Evolutionary conservation across 2,797 vertebrate species (phyloP).

Genomic region (Acrossocheilus wenchowensis): DNA sequence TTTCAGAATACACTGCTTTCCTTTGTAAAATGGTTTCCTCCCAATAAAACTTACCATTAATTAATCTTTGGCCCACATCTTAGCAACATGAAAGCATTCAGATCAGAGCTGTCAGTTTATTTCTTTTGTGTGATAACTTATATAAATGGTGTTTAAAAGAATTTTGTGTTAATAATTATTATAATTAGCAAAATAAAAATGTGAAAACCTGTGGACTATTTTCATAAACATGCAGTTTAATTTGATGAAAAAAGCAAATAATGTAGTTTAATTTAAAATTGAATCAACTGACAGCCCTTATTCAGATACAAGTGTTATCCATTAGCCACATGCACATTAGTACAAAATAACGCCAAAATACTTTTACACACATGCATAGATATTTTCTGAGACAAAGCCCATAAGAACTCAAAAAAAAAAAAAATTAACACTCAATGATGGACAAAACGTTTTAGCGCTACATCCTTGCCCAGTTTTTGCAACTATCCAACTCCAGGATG

Average conservation of each 20-base stretch:
- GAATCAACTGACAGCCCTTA: background rate
- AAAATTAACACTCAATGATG: background rate
- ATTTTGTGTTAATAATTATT: background rate
- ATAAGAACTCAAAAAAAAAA: background rate
- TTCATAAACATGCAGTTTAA: background rate
- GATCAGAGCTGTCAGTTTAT: background rate
- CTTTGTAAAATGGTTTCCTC: conserved; percentile 1
- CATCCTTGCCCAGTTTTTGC: conserved; percentile 21
- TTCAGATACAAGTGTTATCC: background rate
- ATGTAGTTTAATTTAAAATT: background rate
- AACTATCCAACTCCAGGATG: background rate
- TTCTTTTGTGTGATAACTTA: background rate
- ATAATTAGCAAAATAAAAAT: background rate
- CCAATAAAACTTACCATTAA: conserved; percentile 26
- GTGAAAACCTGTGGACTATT: background rate
- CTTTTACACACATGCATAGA: conserved; percentile 29
- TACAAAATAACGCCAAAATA: conserved; percentile 25
- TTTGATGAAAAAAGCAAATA: background rate
- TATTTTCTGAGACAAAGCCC: conserved; percentile 39
- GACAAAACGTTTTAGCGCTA: background rate
- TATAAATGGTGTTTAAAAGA: background rate
- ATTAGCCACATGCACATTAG: background rate
- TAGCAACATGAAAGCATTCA: conserved; percentile 10
- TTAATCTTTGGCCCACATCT: conserved; percentile 25
- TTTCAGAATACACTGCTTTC: conserved; percentile 30